Conservation (phyloP, 1,140 invertebrate species). For the Anastatus disparis region DNA sequence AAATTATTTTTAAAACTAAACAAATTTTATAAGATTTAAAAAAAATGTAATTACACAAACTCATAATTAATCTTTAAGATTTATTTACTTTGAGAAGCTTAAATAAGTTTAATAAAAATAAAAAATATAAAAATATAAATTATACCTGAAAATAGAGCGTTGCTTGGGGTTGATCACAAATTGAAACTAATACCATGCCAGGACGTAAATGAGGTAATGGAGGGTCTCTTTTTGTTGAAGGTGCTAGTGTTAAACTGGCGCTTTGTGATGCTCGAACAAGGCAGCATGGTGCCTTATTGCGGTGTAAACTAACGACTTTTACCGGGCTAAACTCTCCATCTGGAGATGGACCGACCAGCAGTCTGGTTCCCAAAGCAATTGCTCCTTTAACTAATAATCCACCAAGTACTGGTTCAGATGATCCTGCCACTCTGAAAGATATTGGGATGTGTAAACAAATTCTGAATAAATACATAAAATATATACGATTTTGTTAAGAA, state of each 20-base stretch:
- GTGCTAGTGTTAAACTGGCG: constrained; percentile 84
- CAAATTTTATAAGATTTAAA: background rate
- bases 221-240: constrained; percentile 64
- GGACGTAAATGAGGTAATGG: constrained; percentile 75
- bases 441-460: constrained; percentile 14
- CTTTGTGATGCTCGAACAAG: constrained; percentile 90
- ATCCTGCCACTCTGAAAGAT: constrained; percentile 71
- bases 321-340: constrained; percentile 85
- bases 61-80: background rate
- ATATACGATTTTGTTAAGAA: too few species aligned
- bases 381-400: constrained; percentile 87
- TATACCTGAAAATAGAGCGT: constrained; percentile 82
- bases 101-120: too few species aligned
- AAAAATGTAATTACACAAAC: background rate
- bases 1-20: constrained; percentile 7
- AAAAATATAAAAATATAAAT: too few species aligned
- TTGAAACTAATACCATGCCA: constrained; percentile 83
- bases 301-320: constrained; percentile 84
- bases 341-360: constrained; percentile 86
- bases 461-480: background rate
- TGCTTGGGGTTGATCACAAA: constrained; percentile 70
- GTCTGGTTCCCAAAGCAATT: constrained; percentile 83
- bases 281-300: constrained; percentile 90
- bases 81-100: background rate
- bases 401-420: constrained; percentile 84